Evolutionary conservation across 1,140 invertebrate genomes (phyloP).

Genomic region (Drosophila suzukii): DNA sequence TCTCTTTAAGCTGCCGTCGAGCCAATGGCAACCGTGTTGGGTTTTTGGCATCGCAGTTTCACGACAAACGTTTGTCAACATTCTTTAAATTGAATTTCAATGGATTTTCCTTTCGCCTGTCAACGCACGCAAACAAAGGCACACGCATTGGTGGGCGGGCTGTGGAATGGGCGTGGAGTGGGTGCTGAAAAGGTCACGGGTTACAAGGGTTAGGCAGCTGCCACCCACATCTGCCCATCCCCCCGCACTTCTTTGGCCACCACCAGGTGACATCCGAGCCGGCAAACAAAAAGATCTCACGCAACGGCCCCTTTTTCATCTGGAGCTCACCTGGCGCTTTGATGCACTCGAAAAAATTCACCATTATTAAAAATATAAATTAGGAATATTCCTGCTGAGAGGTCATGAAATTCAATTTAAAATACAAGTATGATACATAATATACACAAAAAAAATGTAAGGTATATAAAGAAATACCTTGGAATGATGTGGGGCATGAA

Average conservation of each 20-base stretch:
- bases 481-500: too few relatives aligned
- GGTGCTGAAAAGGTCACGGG: conserved; percentile 50
- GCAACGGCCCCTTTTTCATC: conserved; percentile 8
- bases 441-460: too few relatives aligned
- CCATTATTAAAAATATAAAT: background rate
- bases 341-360: conserved; percentile 13
- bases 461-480: too few relatives aligned
- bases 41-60: conserved; percentile 23
- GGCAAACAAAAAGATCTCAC: conserved; percentile 57
- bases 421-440: too few relatives aligned
- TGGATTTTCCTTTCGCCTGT: conserved; percentile 63
- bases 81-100: conserved; percentile 66
- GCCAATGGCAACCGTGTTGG: conserved; percentile 18
- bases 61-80: conserved; percentile 67
- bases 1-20: conserved; percentile 45
- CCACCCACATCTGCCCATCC: background rate
- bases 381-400: too few relatives aligned
- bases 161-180: background rate
- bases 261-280: conserved; percentile 48
- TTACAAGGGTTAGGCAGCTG: conserved; percentile 59
- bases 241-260: background rate
- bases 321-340: conserved; percentile 6
- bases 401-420: too few relatives aligned
- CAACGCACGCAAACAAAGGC: conserved; percentile 50
- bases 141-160: background rate